These are phyloP conservation scores for Amphiura filiformis DNA, from an alignment of 35 echinoderm and acorn worm species.

Conservation along the genomic window DNA sequence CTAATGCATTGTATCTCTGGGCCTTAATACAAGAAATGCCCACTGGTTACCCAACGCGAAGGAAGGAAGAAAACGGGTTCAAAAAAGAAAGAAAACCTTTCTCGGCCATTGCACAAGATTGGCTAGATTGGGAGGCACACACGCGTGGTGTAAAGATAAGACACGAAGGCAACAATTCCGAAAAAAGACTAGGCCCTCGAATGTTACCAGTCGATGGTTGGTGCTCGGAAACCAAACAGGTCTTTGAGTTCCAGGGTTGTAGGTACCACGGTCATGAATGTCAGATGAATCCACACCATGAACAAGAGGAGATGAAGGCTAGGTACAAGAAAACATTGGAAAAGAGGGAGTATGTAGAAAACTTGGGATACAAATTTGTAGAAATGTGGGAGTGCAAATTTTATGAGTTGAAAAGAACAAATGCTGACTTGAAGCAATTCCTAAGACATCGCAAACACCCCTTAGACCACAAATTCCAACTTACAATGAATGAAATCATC, in stretches of 20 bases:
- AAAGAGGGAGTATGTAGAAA: not conserved
- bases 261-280: constrained; percentile 6
- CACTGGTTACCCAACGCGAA: not conserved
- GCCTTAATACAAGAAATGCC: constrained; percentile 51
- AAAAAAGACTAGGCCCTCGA: constrained; percentile 4
- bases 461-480: not conserved
- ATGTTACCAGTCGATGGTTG: not conserved
- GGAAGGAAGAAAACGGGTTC: not conserved
- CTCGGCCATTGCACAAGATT: constrained; percentile 17
- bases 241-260: constrained; percentile 21
- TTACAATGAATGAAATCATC: constrained; percentile 21
- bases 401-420: not conserved
- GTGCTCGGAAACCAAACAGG: constrained; percentile 9
- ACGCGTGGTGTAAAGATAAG: not conserved
- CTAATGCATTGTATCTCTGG: constrained; percentile 4
- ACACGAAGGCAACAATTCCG: constrained; percentile 9
- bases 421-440: not conserved
- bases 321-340: not conserved
- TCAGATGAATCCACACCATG: not conserved
- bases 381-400: constrained; percentile 30
- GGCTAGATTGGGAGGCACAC: constrained; percentile 9
- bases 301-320: not conserved
- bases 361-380: not conserved
- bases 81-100: constrained; percentile 11
- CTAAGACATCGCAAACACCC: not conserved